These are phyloP conservation scores for Philonicus albiceps DNA, from an alignment of 2,888 invertebrate genomes.

Conservation along the genomic window DNA sequence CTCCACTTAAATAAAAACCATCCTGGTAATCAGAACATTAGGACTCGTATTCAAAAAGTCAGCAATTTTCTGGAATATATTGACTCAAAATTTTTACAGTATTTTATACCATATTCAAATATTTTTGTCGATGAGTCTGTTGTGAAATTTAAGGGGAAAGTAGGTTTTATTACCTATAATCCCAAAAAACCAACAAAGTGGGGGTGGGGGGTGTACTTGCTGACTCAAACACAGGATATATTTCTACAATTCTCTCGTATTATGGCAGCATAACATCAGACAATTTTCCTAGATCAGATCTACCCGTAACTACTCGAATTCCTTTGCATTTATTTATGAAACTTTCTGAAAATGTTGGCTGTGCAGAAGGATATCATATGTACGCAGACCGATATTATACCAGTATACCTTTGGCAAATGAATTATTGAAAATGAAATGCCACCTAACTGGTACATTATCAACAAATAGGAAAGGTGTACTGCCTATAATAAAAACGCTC, in stretches of 20 bases:
- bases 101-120: constrained; percentile 34
- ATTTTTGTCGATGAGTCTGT: constrained; percentile 36
- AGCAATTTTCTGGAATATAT: constrained; percentile 11
- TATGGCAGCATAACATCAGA: constrained; percentile 38
- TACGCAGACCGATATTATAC: constrained; percentile 17
- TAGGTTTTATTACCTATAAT: constrained; percentile 22
- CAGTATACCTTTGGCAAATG: constrained; percentile 33
- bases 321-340: constrained; percentile 21
- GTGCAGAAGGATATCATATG: not conserved
- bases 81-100: constrained; percentile 36
- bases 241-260: constrained; percentile 20
- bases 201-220: constrained; percentile 22
- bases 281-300: constrained; percentile 14
- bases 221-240: constrained; percentile 13
- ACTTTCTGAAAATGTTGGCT: not conserved
- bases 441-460: constrained; percentile 9
- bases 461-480: constrained; percentile 19
- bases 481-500: constrained; percentile 10
- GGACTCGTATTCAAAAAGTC: constrained; percentile 34
- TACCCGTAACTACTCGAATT: constrained; percentile 1
- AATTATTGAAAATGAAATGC: constrained; percentile 30
- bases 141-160: constrained; percentile 20
- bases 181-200: constrained; percentile 20
- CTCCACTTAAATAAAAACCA: not conserved
- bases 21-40: not conserved